phyloP scores from a whole-genome alignment of 2,113 vertebrate genomes.

The Camelus dromedarius region DNA sequence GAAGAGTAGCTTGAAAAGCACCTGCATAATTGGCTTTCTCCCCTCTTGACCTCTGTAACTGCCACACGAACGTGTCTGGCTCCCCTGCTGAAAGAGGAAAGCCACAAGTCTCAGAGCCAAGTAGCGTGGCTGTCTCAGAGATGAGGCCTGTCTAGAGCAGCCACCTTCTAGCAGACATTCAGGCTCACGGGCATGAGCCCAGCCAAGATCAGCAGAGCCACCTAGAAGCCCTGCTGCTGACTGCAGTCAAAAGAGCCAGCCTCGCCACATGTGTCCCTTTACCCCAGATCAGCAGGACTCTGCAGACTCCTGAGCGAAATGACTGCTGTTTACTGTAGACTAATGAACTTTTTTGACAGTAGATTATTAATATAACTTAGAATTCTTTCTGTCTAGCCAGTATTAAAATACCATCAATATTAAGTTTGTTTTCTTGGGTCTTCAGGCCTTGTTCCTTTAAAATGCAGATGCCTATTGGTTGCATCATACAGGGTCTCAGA shows the following conservation, averaged over 20 bases:
- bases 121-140: not conserved
- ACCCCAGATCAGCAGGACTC: not conserved
- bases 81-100: not conserved
- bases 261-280: not conserved
- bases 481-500: not conserved
- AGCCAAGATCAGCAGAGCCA: not conserved
- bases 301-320: not conserved
- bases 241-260: not conserved
- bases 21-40: not conserved
- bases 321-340: not conserved
- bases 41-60: not conserved
- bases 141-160: not conserved
- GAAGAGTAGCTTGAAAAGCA: slow-evolving; percentile 9
- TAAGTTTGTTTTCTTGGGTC: not conserved
- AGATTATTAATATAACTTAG: not conserved
- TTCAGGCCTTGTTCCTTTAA: not conserved
- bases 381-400: slow-evolving; percentile 20
- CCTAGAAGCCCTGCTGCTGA: not conserved
- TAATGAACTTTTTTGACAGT: not conserved
- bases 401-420: slow-evolving; percentile 28
- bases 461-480: not conserved
- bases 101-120: not conserved
- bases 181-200: not conserved
- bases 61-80: not conserved
- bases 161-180: not conserved